Evolutionary conservation across 1,140 invertebrate species (phyloP).

Genomic region (Stegodyphus mimosarum): DNA sequence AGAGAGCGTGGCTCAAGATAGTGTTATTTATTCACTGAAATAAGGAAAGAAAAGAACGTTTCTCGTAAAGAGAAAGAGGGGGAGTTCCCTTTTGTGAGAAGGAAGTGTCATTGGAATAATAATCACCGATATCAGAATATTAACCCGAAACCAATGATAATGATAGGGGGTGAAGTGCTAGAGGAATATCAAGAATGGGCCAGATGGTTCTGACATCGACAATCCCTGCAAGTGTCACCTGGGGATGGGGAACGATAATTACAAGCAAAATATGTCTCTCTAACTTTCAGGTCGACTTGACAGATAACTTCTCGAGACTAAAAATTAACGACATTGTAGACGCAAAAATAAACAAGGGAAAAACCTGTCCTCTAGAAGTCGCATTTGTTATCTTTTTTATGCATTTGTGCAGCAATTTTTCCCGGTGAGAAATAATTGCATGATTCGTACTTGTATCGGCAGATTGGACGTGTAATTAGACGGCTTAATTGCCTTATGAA

Average conservation of each 20-base stretch:
- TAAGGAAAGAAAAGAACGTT: conserved; percentile 5
- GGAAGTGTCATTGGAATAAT: conserved; percentile 42
- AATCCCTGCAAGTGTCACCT: conserved; percentile 28
- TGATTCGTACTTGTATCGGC: conserved; percentile 5
- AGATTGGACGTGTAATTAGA: conserved; percentile 12
- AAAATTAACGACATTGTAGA: conserved; percentile 10
- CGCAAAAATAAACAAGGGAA: neutral
- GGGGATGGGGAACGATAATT: conserved; percentile 21
- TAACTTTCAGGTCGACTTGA: conserved; percentile 22
- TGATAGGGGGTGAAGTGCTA: conserved; percentile 29
- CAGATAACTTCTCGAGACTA: conserved; percentile 23
- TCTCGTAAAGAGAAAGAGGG: conserved; percentile 3
- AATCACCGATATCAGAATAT: conserved; percentile 54
- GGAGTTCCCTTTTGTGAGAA: neutral
- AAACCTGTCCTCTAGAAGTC: neutral
- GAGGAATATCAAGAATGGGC: conserved; percentile 19
- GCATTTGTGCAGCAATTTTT: neutral
- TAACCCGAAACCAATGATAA: conserved; percentile 52
- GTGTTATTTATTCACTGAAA: too few relatives aligned
- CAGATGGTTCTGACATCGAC: conserved; percentile 43
- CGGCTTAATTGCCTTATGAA: conserved; percentile 4
- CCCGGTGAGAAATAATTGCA: neutral
- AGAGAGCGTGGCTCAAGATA: too few relatives aligned
- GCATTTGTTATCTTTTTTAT: neutral
- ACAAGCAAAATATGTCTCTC: conserved; percentile 46